phyloP scores from a whole-genome alignment of 2,888 invertebrate genomes.

The Lasiommata megera region DNA sequence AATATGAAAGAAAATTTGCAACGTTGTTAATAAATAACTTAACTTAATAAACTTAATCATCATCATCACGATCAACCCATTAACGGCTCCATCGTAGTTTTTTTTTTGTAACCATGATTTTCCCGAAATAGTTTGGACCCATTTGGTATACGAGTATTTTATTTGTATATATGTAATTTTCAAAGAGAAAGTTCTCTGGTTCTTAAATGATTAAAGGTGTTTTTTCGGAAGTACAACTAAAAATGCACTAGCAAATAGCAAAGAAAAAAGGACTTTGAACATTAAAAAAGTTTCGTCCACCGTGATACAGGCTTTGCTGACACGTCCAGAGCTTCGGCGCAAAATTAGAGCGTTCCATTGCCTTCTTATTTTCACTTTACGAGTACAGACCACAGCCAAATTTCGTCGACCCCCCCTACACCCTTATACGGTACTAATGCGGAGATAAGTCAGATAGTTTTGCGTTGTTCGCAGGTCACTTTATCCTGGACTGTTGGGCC shows the following conservation, averaged over 20 bases:
- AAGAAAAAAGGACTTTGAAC: slow-evolving; percentile 10
- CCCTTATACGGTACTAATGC: slow-evolving; percentile 33
- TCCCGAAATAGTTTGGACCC: too few relatives aligned
- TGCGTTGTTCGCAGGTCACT: slow-evolving; percentile 41
- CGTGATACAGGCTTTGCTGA: slow-evolving; percentile 47
- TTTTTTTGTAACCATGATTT: too few relatives aligned
- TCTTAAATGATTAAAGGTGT: too few relatives aligned
- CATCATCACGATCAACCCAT: too few relatives aligned
- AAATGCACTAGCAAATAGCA: slow-evolving; percentile 5
- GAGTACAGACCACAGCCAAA: slow-evolving; percentile 48
- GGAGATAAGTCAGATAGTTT: slow-evolving; percentile 34
- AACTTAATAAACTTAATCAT: too few relatives aligned
- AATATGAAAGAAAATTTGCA: too few relatives aligned
- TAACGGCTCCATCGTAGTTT: too few relatives aligned
- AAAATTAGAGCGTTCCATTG: slow-evolving; percentile 57
- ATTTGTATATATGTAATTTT: too few relatives aligned
- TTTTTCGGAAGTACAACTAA: too few relatives aligned
- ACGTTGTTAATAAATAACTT: too few relatives aligned
- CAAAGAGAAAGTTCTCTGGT: too few relatives aligned
- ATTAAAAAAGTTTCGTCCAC: slow-evolving; percentile 39
- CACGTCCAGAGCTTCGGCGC: slow-evolving; percentile 47
- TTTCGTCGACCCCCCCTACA: slow-evolving; percentile 39
- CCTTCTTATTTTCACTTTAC: slow-evolving; percentile 66
- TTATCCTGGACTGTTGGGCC: slow-evolving; percentile 46
- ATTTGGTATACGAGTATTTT: too few relatives aligned